Conservation (phyloP, 2,113 vertebrate genomes). For the Pionites leucogaster region DNA sequence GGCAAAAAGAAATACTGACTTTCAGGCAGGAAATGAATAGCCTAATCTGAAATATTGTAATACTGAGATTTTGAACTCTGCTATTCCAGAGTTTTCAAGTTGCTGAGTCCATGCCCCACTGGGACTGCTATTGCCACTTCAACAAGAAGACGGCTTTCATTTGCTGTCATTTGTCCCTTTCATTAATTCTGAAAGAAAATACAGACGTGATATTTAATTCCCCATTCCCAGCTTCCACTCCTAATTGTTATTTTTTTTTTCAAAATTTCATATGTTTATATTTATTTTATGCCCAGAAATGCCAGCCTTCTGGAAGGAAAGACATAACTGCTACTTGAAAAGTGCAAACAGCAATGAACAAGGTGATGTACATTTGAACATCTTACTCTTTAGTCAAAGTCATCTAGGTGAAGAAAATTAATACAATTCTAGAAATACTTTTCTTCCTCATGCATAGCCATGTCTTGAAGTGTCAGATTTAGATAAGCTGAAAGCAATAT, state of each 20-base stretch:
- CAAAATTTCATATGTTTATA: not conserved
- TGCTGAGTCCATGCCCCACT: not conserved
- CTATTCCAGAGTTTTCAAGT: not conserved
- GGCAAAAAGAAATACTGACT: not conserved
- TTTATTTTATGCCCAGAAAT: not conserved
- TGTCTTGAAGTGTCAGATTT: conserved; percentile 18
- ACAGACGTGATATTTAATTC: not conserved
- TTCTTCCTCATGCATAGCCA: not conserved
- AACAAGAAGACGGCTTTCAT: not conserved
- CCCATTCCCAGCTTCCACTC: not conserved
- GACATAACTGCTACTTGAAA: not conserved
- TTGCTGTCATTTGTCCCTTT: not conserved
- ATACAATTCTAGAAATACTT: conserved; percentile 31
- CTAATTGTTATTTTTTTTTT: not conserved
- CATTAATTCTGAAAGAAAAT: not conserved
- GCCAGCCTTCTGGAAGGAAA: not conserved
- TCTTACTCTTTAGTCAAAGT: conserved; percentile 16
- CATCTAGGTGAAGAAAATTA: conserved; percentile 41
- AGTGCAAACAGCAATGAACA: not conserved
- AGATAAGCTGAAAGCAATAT: conserved; percentile 63
- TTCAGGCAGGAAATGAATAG: not conserved
- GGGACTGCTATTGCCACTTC: not conserved
- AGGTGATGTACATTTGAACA: not conserved
- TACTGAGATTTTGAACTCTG: not conserved
- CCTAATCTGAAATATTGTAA: not conserved